phyloP scores from a whole-genome alignment of 1,140 invertebrate genomes.

The Drosophila watanabei region DNA sequence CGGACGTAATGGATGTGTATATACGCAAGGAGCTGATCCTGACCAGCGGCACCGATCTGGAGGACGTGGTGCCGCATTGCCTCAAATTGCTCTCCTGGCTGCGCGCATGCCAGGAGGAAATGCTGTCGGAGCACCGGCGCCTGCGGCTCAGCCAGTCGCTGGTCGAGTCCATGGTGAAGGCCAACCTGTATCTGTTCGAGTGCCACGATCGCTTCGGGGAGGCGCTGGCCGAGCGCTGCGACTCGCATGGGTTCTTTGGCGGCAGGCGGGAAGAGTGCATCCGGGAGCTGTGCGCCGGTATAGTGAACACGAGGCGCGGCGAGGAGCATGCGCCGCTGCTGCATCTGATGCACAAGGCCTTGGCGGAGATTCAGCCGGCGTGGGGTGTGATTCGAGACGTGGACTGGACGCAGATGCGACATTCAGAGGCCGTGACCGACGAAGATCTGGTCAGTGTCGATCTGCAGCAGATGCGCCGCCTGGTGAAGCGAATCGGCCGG shows the following conservation, averaged over 20 bases:
- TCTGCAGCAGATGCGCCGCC: constrained; percentile 52
- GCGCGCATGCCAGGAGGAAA: constrained; percentile 51
- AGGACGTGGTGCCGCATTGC: constrained; percentile 47
- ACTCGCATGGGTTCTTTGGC: constrained; percentile 19
- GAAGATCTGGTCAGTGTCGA: constrained; percentile 24
- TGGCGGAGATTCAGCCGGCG: constrained; percentile 43
- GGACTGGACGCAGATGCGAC: constrained; percentile 49
- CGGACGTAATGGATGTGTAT: constrained; percentile 48
- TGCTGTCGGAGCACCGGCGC: constrained; percentile 26
- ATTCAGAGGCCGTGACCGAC: constrained; percentile 8
- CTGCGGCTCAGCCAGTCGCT: constrained; percentile 39
- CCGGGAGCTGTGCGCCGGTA: constrained; percentile 40
- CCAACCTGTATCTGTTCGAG: constrained; percentile 59
- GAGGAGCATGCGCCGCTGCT: constrained; percentile 50
- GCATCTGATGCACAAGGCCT: constrained; percentile 43
- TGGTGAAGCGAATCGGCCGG: constrained; percentile 59
- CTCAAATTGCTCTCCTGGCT: constrained; percentile 57
- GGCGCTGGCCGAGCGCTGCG: constrained; percentile 38
- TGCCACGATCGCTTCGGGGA: constrained; percentile 52
- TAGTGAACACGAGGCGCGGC: constrained; percentile 47
- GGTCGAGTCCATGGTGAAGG: constrained; percentile 63
- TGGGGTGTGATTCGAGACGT: constrained; percentile 58
- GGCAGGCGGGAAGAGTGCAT: constrained; percentile 20
- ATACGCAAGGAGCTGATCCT: constrained; percentile 55
- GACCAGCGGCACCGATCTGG: constrained; percentile 32